Percentiles rank a stretch among this genome's conserved stretches.
Conservation (phyloP, 2,797 vertebrate species). For the Enteromius trimaculatus region DNA sequence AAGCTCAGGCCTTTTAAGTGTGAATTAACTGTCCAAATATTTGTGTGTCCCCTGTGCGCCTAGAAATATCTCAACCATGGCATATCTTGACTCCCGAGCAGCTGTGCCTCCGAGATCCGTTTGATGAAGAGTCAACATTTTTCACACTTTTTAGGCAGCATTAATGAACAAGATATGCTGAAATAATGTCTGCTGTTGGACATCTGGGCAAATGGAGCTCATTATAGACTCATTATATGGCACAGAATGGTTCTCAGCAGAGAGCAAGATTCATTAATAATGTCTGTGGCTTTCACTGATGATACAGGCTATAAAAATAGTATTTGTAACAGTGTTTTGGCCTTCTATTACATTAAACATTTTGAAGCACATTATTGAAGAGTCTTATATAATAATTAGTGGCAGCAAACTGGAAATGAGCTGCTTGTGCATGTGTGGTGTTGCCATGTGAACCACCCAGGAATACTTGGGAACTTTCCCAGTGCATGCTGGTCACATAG, state of each 20-base stretch:
- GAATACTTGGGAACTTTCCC: slow-evolving; percentile 8
- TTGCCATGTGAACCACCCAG: neutral
- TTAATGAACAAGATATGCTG: slow-evolving; percentile 15
- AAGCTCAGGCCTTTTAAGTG: neutral
- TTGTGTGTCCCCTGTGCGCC: neutral
- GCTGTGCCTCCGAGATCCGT: neutral
- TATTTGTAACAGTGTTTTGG: neutral
- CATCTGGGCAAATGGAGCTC: slow-evolving; percentile 6
- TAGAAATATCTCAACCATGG: neutral
- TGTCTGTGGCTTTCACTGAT: neutral
- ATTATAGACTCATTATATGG: neutral
- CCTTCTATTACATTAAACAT: neutral
- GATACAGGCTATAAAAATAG: neutral
- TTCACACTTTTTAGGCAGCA: slow-evolving; percentile 6
- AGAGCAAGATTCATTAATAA: neutral
- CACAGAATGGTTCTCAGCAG: neutral
- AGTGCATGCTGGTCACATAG: neutral
- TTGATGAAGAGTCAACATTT: neutral
- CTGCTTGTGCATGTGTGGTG: neutral
- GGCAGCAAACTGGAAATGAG: slow-evolving; percentile 15
- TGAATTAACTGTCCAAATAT: slow-evolving; percentile 2
- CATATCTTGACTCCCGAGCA: neutral
- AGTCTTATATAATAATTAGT: neutral
- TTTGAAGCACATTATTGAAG: neutral
- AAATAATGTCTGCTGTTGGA: slow-evolving; percentile 10